Evolutionary conservation across 2,113 vertebrate genomes (phyloP).

Genomic region (Marmota flaviventris): DNA sequence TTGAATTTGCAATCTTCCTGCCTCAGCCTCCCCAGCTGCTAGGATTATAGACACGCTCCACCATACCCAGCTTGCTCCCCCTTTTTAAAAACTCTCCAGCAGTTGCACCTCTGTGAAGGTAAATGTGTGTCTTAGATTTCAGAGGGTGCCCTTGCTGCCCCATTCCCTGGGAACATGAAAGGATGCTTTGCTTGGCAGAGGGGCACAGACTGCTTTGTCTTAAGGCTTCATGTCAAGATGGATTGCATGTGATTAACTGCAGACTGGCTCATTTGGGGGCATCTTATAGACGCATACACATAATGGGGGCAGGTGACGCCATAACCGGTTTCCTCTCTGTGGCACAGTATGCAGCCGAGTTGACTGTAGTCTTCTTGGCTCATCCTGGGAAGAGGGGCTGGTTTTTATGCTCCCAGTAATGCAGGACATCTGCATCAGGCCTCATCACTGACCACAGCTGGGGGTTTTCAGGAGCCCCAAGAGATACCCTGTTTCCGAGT

Average conservation of each 20-base stretch:
- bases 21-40: no score
- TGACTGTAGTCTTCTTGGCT: background rate
- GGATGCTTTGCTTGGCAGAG: background rate
- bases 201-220: background rate
- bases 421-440: background rate
- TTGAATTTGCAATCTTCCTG: no score
- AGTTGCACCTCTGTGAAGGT: background rate
- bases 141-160: background rate
- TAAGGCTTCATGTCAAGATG: fast-evolving
- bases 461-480: background rate
- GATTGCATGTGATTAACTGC: no score
- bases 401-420: background rate
- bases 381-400: background rate
- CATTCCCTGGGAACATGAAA: background rate
- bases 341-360: fast-evolving
- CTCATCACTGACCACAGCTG: background rate
- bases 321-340: fast-evolving
- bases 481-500: background rate
- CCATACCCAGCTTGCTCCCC: no score
- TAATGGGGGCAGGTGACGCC: fast-evolving
- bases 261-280: fast-evolving
- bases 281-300: background rate
- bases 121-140: background rate
- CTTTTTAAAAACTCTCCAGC: background rate
- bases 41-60: no score